Conservation (phyloP, 2,113 vertebrate species). For the Lanius ludovicianus region DNA sequence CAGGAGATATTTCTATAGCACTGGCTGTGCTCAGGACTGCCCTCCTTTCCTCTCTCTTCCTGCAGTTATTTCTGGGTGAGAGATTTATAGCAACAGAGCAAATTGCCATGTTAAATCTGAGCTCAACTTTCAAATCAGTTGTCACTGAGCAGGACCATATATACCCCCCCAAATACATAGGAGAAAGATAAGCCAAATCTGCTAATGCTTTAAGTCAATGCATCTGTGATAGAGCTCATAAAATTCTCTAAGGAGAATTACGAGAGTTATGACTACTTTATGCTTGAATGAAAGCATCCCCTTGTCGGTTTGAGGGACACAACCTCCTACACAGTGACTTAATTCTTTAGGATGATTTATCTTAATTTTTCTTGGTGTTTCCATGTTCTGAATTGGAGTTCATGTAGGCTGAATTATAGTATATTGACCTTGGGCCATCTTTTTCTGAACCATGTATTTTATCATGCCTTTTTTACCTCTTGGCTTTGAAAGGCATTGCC, state of each 20-base stretch:
- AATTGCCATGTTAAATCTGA: constrained; percentile 14
- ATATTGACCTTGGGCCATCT: neutral
- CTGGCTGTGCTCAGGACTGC: neutral
- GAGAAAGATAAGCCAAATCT: constrained; percentile 11
- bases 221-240: constrained; percentile 24
- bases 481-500: constrained; percentile 18
- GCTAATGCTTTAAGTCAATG: constrained; percentile 17
- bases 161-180: neutral
- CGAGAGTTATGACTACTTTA: neutral
- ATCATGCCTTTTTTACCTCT: constrained; percentile 13
- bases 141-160: neutral
- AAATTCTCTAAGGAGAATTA: constrained; percentile 32
- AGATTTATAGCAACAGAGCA: neutral
- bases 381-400: neutral
- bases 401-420: neutral
- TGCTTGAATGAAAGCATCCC: constrained; percentile 28
- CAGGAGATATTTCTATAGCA: neutral
- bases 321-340: constrained; percentile 1
- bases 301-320: neutral
- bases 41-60: neutral
- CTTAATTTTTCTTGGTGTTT: constrained; percentile 19
- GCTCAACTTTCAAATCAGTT: neutral
- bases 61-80: neutral
- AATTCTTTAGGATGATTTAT: constrained; percentile 31
- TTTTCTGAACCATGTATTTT: constrained; percentile 13